A percentile compares a stretch with the other conserved stretches of the same genome.
Evolutionary conservation across 1,140 invertebrate genomes (phyloP).

Genomic region (Drosophila cardini): DNA sequence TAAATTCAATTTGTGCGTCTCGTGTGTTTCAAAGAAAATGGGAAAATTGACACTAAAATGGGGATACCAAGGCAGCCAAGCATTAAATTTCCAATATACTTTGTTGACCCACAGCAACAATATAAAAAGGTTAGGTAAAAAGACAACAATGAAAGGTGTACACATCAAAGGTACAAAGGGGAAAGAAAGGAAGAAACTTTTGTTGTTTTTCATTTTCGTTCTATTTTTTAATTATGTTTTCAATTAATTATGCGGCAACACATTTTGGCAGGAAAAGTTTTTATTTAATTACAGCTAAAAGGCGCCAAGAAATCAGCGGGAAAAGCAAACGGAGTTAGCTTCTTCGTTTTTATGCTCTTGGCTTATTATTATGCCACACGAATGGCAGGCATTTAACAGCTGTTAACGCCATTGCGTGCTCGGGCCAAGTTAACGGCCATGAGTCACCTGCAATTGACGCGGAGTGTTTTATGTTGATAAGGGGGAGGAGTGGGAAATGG

Average conservation of each 20-base stretch:
- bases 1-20: constrained; percentile 39
- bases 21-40: constrained; percentile 44
- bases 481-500: not conserved
- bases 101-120: constrained; percentile 27
- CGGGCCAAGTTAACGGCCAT: constrained; percentile 62
- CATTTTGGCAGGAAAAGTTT: constrained; percentile 60
- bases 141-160: constrained; percentile 24
- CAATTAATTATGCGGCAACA: constrained; percentile 80
- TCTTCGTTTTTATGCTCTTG: constrained; percentile 19
- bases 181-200: not conserved
- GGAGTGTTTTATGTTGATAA: not conserved
- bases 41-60: constrained; percentile 56
- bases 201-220: constrained; percentile 1
- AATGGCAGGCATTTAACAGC: constrained; percentile 75
- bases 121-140: not conserved
- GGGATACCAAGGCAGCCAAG: constrained; percentile 27
- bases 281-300: constrained; percentile 81
- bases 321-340: constrained; percentile 35
- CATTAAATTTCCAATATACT: constrained; percentile 47
- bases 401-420: constrained; percentile 72
- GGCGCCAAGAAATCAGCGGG: constrained; percentile 50
- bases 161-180: constrained; percentile 21
- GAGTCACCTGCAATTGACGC: constrained; percentile 82
- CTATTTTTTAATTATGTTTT: constrained; percentile 78
- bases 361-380: constrained; percentile 79